These are phyloP conservation scores for Hiodon tergisus DNA, from an alignment of 2,113 vertebrate species.

Conservation along the genomic window DNA sequence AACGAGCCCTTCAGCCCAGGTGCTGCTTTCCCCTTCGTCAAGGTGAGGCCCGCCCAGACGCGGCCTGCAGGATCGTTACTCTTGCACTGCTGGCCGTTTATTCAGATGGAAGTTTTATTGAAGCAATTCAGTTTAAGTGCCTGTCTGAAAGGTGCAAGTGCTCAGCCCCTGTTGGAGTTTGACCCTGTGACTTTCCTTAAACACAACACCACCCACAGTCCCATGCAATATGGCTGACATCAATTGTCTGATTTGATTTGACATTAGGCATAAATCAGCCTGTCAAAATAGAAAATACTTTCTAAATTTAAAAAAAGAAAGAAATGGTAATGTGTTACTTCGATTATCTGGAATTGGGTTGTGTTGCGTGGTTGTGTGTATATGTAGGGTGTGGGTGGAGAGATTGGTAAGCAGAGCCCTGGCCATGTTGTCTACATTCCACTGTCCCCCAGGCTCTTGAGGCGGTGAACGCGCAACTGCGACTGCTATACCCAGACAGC, in stretches of 20 bases:
- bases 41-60: slow-evolving; percentile 59
- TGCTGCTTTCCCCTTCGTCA: slow-evolving; percentile 89
- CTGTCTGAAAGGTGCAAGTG: slow-evolving; percentile 14
- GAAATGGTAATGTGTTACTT: too few species aligned
- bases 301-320: too few species aligned
- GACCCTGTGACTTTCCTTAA: too few species aligned
- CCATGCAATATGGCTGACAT: too few species aligned
- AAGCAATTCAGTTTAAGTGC: not conserved
- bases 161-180: too few species aligned
- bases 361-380: not conserved
- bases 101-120: not conserved
- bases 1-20: slow-evolving; percentile 79
- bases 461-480: slow-evolving; percentile 77
- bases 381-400: not conserved
- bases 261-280: too few species aligned
- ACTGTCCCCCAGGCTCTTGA: slow-evolving; percentile 65
- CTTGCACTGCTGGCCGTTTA: not conserved
- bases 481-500: slow-evolving; percentile 81
- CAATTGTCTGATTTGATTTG: too few species aligned
- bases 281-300: too few species aligned
- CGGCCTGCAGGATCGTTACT: not conserved
- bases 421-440: not conserved
- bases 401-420: too few species aligned
- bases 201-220: too few species aligned
- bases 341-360: not conserved